A percentile compares a stretch with the other conserved stretches of the same genome.
Evolutionary conservation across 2,113 vertebrate genomes (phyloP).

Genomic region (Argyrosomus japonicus): DNA sequence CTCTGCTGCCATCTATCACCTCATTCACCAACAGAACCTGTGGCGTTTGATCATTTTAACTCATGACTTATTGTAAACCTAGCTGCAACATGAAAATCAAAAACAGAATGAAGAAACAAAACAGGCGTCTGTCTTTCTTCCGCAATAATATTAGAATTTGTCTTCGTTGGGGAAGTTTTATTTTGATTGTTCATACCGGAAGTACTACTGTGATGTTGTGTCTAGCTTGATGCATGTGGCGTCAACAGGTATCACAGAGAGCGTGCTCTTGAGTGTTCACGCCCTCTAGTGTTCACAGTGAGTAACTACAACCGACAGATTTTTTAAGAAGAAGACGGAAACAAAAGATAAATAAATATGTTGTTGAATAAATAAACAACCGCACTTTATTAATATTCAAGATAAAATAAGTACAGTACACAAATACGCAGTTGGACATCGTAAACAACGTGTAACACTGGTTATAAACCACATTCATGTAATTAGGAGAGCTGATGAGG

Average conservation of each 20-base stretch:
- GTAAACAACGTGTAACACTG: not conserved
- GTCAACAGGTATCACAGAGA: too few relatives aligned
- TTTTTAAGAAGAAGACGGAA: too few relatives aligned
- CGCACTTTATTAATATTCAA: too few relatives aligned
- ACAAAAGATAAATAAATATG: too few relatives aligned
- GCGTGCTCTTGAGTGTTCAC: too few relatives aligned
- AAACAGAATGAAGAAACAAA: not conserved
- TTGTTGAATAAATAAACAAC: too few relatives aligned
- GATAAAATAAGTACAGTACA: too few relatives aligned
- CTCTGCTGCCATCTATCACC: conserved; percentile 14
- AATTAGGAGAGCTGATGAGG: too few relatives aligned
- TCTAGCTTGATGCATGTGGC: too few relatives aligned
- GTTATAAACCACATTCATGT: not conserved
- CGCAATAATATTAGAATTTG: not conserved
- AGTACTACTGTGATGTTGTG: too few relatives aligned
- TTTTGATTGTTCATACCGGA: not conserved
- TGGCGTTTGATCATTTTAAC: not conserved
- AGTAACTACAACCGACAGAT: too few relatives aligned
- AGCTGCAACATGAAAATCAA: not conserved
- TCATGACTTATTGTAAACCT: not conserved
- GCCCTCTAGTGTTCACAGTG: too few relatives aligned
- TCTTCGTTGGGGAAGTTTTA: not conserved
- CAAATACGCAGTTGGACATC: not conserved
- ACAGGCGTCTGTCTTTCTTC: not conserved
- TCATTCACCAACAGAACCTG: fast-evolving